A percentile compares a stretch with the other conserved stretches of the same genome.
Conservation (phyloP, 2,888 invertebrate genomes). For the Andrena bucephala region DNA sequence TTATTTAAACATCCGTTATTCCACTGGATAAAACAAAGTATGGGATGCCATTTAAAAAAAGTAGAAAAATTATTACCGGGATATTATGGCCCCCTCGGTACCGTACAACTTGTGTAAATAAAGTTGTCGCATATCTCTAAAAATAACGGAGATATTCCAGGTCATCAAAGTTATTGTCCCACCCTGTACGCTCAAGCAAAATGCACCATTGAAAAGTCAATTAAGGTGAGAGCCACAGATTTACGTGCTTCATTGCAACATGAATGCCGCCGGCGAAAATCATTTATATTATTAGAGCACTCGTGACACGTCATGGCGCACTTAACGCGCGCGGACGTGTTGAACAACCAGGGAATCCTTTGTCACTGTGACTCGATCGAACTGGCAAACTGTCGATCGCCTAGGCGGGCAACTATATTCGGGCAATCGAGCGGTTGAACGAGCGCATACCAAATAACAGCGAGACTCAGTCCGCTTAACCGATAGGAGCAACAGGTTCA, state of each 20-base stretch:
- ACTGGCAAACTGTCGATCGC: slow-evolving; percentile 28
- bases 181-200: no score
- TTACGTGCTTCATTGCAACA: background rate
- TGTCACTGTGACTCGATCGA: slow-evolving; percentile 33
- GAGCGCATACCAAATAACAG: slow-evolving; percentile 60
- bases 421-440: slow-evolving; percentile 60
- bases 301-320: slow-evolving; percentile 19
- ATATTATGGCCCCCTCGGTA: no score
- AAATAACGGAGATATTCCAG: no score
- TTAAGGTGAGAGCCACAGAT: slow-evolving; percentile 12
- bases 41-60: no score
- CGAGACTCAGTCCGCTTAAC: slow-evolving; percentile 39
- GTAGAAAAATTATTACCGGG: no score
- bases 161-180: no score
- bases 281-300: background rate
- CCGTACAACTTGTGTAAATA: no score
- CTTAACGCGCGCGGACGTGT: slow-evolving; percentile 32
- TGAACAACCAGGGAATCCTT: slow-evolving; percentile 48
- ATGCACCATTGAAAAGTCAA: background rate
- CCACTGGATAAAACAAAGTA: no score
- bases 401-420: slow-evolving; percentile 33
- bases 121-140: no score
- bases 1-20: no score
- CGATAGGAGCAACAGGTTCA: slow-evolving; percentile 69
- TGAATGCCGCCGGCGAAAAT: background rate